Evolutionary conservation across 2,888 invertebrate genomes (phyloP).

Genomic region (Torymus aiolomorphi): DNA sequence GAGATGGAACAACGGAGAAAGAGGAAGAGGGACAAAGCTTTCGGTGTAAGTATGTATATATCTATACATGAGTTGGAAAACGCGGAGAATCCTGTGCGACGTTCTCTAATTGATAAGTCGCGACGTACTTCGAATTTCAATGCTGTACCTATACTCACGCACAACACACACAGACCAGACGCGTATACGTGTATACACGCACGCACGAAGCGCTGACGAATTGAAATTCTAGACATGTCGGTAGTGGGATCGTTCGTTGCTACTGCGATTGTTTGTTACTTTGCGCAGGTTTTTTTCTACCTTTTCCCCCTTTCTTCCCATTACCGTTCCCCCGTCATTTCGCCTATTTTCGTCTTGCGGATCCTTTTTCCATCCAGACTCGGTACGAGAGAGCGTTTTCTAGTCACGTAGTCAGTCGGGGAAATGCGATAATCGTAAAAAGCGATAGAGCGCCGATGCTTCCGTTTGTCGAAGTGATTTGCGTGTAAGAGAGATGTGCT

Average conservation of each 20-base stretch:
- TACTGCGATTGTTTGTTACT: constrained; percentile 12
- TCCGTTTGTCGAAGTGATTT: not conserved
- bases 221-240: constrained; percentile 40
- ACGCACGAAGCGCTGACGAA: constrained; percentile 6
- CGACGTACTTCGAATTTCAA: constrained; percentile 33
- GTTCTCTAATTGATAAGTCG: constrained; percentile 44
- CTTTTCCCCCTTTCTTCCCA: not conserved
- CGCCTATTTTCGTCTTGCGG: constrained; percentile 1
- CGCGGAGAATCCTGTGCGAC: not conserved
- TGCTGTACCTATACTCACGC: not conserved
- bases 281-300: not conserved
- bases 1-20: not conserved
- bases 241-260: constrained; percentile 11
- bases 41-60: not conserved
- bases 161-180: not conserved
- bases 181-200: not conserved
- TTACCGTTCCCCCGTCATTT: not conserved
- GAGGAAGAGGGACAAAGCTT: too few species aligned
- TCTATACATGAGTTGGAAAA: not conserved
- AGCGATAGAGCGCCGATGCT: not conserved
- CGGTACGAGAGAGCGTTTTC: not conserved
- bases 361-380: not conserved
- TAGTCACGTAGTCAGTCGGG: constrained; percentile 2
- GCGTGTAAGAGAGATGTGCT: not conserved
- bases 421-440: constrained; percentile 13